Evolutionary conservation across 2,888 invertebrate species (phyloP), one percentile per base, ranked within the genome.

Genomic region (Cheilosia soror): DNA sequence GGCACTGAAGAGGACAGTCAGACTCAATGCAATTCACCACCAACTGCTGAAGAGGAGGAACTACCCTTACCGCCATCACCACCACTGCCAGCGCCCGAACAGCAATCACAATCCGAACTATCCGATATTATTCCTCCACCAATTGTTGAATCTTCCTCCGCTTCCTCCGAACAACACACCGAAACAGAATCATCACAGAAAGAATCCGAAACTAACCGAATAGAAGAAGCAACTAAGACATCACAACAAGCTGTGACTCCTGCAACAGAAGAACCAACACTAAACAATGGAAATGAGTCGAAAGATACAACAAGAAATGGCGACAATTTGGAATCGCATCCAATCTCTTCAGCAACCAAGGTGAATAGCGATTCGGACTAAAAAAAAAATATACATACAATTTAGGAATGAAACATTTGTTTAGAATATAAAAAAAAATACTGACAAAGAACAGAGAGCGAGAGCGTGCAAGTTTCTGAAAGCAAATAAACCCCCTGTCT

Each of bases 11-110:
- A 84, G 47, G 71, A 78, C 20, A 73, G n/a, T 27, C n/a, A 49
- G 81, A 85, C 81, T 72, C 71, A 85, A 85, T 85, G 85, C 85
- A 85, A 81, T 85, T 81, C 85, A 85, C 85, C 85, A 85, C 69
- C 84, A 84, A 71, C 85, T 77, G 80, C 85, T 85, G 85, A 81
- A 81, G 85, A 81, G 81, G 80, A 81, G 15, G 81, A 85, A 44
- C 57, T 72, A 76, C 85, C 76, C 68, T 57, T 75, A 80, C 78
- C 47, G 6, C 47, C 77, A 77, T 51, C 80, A 85, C 66, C 71
- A 72, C 53, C 82, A 77, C 25, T 71, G 72, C 72, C 76, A 75
- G 66, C 73, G 75, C 57, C 75, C 80, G 72, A 80, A 81, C 69
- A 79, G 69, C 69, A 73, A 83, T 51, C 51, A 20, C 53, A 72